These are phyloP conservation scores for Heliconius hortense DNA, from an alignment of 2,888 invertebrate genomes.

Conservation along the genomic window DNA sequence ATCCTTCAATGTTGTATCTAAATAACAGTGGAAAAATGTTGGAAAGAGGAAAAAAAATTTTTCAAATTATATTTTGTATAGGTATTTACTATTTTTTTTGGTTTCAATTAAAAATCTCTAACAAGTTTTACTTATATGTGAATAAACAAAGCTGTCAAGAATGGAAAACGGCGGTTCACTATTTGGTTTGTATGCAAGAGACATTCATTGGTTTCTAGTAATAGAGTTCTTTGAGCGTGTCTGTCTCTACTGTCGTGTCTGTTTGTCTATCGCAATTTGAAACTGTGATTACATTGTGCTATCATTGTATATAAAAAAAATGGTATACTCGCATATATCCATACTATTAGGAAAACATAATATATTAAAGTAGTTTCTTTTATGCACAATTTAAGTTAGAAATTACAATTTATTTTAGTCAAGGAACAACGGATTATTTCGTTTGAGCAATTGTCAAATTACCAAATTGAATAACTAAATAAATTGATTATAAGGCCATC, in stretches of 20 bases:
- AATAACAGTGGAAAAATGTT: neutral
- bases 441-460: too few species aligned
- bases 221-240: slow-evolving; percentile 32
- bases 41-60: neutral
- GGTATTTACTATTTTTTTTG: too few species aligned
- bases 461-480: too few species aligned
- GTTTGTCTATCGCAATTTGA: slow-evolving; percentile 30
- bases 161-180: slow-evolving; percentile 27
- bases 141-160: slow-evolving; percentile 35
- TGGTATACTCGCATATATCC: too few species aligned
- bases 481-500: too few species aligned
- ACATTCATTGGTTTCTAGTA: slow-evolving; percentile 34
- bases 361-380: too few species aligned
- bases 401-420: too few species aligned
- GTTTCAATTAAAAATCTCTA: slow-evolving; percentile 5
- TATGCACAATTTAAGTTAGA: too few species aligned
- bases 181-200: slow-evolving; percentile 37
- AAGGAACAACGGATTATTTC: too few species aligned
- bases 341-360: too few species aligned
- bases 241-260: slow-evolving; percentile 26
- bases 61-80: too few species aligned
- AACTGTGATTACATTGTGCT: slow-evolving; percentile 8
- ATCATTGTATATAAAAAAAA: neutral
- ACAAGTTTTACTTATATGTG: slow-evolving; percentile 29
- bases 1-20: too few species aligned